Evolutionary conservation across 37 sponge, comb jelly and placozoan species (phyloP).

Genomic region (Hormiphora californensis): DNA sequence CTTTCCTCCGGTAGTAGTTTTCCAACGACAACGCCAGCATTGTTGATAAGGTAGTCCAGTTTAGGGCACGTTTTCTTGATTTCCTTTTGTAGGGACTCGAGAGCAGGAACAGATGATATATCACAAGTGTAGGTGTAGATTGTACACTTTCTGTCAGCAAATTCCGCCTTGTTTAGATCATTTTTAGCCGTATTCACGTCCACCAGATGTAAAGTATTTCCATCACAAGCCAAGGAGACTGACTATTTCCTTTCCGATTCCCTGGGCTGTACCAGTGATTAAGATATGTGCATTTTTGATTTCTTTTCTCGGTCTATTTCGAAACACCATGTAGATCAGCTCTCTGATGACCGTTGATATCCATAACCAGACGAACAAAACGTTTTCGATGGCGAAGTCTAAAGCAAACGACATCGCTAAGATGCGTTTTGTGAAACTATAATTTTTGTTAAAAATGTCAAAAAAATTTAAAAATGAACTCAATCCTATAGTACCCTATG

Average conservation of each 20-base stretch:
- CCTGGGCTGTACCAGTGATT: slow-evolving; percentile 30
- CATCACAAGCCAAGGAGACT: neutral
- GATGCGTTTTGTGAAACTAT: no score
- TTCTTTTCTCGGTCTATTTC: slow-evolving; percentile 30
- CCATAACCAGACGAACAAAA: neutral
- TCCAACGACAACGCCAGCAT: slow-evolving; percentile 1
- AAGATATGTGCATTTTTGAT: slow-evolving; percentile 35
- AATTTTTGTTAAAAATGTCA: no score
- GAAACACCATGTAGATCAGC: neutral
- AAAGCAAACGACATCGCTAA: no score
- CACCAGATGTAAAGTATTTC: slow-evolving; percentile 33
- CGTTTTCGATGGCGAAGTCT: no score
- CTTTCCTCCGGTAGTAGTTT: neutral
- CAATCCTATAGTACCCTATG: no score
- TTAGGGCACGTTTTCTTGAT: neutral
- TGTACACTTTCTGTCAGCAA: neutral
- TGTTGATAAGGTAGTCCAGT: slow-evolving; percentile 29
- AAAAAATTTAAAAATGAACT: no score
- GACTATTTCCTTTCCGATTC: neutral
- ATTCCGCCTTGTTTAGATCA: neutral
- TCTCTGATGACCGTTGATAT: neutral
- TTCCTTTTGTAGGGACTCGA: neutral
- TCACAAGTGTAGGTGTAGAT: slow-evolving; percentile 17
- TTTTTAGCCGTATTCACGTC: neutral
- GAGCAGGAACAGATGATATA: neutral